Evolutionary conservation across 1,140 invertebrate genomes (phyloP).

Genomic region (Drosophila pruinosa): DNA sequence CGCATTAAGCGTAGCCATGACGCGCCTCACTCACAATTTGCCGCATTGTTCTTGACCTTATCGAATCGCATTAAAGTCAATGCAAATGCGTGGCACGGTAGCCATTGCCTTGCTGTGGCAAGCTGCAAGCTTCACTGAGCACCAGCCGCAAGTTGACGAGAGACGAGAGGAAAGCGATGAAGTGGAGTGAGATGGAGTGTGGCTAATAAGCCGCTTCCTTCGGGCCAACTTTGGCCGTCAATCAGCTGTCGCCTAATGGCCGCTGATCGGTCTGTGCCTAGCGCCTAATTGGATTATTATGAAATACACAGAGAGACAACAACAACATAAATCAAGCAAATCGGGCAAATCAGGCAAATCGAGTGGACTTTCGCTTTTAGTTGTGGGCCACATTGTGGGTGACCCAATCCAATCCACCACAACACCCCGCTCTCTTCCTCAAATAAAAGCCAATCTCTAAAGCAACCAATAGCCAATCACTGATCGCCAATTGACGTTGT

Average conservation of each 20-base stretch:
- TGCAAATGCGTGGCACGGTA: conserved; percentile 72
- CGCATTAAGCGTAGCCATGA: conserved; percentile 22
- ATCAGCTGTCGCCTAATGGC: conserved; percentile 77
- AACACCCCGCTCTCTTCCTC: not conserved
- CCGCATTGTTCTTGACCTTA: conserved; percentile 74
- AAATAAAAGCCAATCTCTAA: not conserved
- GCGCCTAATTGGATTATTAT: conserved; percentile 70
- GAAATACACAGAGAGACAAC: conserved; percentile 46
- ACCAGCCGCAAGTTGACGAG: not conserved
- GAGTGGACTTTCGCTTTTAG: conserved; percentile 48
- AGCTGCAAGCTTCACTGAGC: conserved; percentile 14
- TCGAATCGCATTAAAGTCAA: conserved; percentile 71
- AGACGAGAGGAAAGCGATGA: not conserved
- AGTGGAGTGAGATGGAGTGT: not conserved
- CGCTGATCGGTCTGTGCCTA: conserved; percentile 17
- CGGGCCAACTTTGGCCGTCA: conserved; percentile 48
- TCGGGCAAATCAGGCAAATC: conserved; percentile 43
- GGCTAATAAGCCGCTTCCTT: conserved; percentile 76
- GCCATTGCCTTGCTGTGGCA: conserved; percentile 13
- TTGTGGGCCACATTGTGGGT: conserved; percentile 41
- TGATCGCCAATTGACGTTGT: conserved; percentile 15
- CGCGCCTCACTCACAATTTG: conserved; percentile 18
- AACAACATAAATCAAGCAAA: conserved; percentile 34
- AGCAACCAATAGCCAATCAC: conserved; percentile 4
- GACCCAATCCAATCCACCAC: no score